Evolutionary conservation across 2,797 vertebrate genomes (phyloP).

Genomic region (Bucorvus abyssinicus): DNA sequence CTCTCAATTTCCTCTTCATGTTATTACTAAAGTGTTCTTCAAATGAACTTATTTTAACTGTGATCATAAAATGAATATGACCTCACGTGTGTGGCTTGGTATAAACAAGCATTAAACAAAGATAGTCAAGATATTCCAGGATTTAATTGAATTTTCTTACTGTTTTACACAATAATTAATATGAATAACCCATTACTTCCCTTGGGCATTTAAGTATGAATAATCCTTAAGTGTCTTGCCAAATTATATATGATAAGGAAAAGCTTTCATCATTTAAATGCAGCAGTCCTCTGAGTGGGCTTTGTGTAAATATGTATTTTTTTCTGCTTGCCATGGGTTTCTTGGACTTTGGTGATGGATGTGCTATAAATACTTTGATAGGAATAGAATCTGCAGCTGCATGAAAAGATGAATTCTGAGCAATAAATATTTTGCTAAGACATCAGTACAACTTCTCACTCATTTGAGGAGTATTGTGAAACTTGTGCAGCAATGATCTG

Average conservation of each 20-base stretch:
- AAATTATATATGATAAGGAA: background rate
- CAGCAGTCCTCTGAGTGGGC: background rate
- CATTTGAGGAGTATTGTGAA: background rate
- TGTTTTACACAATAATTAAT: background rate
- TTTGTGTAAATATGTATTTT: background rate
- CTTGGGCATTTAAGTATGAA: background rate
- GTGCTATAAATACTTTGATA: background rate
- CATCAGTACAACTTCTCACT: background rate
- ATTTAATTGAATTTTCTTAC: background rate
- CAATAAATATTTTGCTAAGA: constrained; percentile 8
- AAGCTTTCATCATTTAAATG: background rate
- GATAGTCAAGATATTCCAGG: background rate
- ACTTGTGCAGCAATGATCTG: background rate
- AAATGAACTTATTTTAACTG: background rate
- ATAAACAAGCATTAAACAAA: background rate
- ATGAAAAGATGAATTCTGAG: background rate
- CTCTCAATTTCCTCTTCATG: background rate
- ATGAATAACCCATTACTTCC: background rate
- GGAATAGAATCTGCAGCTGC: constrained; percentile 23
- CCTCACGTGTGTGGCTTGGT: background rate
- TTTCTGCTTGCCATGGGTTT: background rate
- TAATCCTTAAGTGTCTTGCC: background rate
- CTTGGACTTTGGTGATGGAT: background rate
- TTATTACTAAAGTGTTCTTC: background rate
- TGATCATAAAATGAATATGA: background rate